These are phyloP conservation scores for Oncorhynchus kisutch DNA, from an alignment of 2,113 vertebrate species.

Conservation along the genomic window DNA sequence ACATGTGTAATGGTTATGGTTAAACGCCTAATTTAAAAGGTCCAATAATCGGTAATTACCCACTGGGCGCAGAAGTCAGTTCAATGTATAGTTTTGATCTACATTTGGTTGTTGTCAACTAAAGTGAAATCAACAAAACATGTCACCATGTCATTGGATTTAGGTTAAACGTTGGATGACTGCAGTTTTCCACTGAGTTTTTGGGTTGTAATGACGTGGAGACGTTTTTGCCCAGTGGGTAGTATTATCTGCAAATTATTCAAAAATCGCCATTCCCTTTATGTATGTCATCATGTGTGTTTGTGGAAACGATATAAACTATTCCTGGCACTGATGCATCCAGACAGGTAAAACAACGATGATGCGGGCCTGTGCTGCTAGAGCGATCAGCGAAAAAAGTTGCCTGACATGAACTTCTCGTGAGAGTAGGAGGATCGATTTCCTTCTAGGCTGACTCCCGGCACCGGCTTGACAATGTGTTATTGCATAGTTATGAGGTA, in stretches of 20 bases:
- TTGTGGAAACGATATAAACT: conserved; percentile 24
- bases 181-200: no score
- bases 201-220: no score
- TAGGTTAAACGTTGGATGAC: no score
- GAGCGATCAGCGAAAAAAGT: conserved; percentile 8
- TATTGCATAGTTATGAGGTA: conserved; percentile 1
- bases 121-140: no score
- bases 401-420: conserved; percentile 13
- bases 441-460: not conserved
- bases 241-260: no score
- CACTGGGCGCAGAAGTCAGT: no score
- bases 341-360: not conserved
- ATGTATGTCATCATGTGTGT: conserved; percentile 22
- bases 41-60: not conserved
- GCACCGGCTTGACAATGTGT: not conserved
- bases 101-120: no score
- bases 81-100: no score
- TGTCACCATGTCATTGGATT: no score
- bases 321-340: conserved; percentile 15
- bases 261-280: not conserved
- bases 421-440: not conserved
- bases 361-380: not conserved
- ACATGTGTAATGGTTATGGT: not conserved
- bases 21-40: not conserved
- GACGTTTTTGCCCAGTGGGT: no score